Evolutionary conservation across 2,888 invertebrate genomes (phyloP).

Genomic region (Scrobipalpa atriplicella): DNA sequence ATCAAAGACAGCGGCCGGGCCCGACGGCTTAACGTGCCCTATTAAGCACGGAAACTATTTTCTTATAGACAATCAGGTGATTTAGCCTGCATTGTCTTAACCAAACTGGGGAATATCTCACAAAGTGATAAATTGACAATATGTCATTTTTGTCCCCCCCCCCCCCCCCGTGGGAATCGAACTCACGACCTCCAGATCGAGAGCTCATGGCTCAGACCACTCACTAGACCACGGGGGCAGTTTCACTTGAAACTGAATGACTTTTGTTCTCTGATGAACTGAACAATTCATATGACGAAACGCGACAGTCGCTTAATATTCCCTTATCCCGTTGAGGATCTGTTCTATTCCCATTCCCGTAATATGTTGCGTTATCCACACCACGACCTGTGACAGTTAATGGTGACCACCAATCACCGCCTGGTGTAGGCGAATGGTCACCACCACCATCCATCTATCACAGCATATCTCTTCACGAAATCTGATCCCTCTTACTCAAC

Average conservation of each 20-base stretch:
- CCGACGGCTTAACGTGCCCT: too few relatives aligned
- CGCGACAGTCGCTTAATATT: conserved; percentile 6
- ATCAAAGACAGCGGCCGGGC: too few relatives aligned
- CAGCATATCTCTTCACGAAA: conserved; percentile 26
- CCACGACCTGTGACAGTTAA: conserved; percentile 26
- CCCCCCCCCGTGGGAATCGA: too few relatives aligned
- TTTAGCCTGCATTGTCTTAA: too few relatives aligned
- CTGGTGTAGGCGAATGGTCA: conserved; percentile 26
- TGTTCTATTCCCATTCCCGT: conserved; percentile 22
- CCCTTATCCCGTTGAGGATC: conserved; percentile 16
- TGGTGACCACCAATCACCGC: conserved; percentile 26
- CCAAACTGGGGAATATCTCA: too few relatives aligned
- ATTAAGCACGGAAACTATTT: too few relatives aligned
- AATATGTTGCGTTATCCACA: conserved; percentile 25
- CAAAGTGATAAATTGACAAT: too few relatives aligned
- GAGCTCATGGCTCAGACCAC: too few relatives aligned
- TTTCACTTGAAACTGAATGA: neutral
- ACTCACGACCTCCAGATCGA: too few relatives aligned
- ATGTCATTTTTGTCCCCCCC: too few relatives aligned
- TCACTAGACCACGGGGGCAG: too few relatives aligned
- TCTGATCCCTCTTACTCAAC: conserved; percentile 26
- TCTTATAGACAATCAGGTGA: too few relatives aligned
- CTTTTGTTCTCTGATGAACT: neutral
- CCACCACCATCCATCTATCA: conserved; percentile 27
- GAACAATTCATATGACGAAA: neutral